These are phyloP conservation scores for Lagopus muta DNA, from an alignment of 2,113 vertebrate species.

Conservation along the genomic window DNA sequence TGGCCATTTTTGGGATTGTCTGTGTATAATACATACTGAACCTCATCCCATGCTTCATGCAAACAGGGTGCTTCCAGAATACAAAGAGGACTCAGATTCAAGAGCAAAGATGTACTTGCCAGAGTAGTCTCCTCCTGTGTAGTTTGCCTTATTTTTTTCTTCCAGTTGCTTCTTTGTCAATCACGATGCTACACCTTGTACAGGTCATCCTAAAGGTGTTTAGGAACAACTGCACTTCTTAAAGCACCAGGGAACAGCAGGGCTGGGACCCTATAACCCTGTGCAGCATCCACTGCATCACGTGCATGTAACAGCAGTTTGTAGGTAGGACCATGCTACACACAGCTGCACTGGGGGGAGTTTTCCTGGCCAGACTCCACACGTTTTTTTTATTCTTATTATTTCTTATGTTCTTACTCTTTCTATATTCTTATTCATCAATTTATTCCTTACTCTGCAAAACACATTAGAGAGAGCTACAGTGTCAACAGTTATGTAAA, in stretches of 20 bases:
- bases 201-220: neutral
- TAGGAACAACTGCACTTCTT: neutral
- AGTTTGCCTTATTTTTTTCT: neutral
- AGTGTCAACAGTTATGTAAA: neutral
- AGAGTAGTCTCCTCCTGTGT: neutral
- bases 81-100: rapidly evolving
- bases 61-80: neutral
- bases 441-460: neutral
- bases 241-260: neutral
- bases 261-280: neutral
- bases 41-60: neutral
- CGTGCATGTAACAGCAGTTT: rapidly evolving
- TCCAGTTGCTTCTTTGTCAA: neutral
- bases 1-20: neutral
- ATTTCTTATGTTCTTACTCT: neutral
- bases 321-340: neutral
- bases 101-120: neutral
- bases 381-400: neutral
- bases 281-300: neutral
- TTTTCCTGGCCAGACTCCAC: neutral
- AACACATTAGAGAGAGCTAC: neutral
- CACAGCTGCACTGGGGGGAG: neutral
- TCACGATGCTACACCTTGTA: neutral
- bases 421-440: neutral
- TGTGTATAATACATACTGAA: neutral